Evolutionary conservation across 1,140 invertebrate genomes (phyloP), one percentile per base, ranked within the genome.

Genomic region (Penaeus chinensis): DNA sequence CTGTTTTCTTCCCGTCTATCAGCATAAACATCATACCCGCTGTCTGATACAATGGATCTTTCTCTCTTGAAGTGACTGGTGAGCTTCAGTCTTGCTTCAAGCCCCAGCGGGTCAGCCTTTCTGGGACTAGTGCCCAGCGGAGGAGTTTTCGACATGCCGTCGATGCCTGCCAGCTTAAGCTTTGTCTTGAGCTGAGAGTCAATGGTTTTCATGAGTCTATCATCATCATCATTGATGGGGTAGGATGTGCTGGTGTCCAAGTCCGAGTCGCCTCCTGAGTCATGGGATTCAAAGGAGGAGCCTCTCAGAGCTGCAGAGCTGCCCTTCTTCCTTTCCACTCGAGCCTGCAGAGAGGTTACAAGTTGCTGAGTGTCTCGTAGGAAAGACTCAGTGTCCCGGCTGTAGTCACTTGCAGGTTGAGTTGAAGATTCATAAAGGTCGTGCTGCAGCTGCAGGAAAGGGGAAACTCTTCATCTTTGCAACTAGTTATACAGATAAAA

Each of bases 301-400:
- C 82, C 88, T 47, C 87, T 82, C 42, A 89, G 62, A 7, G 65
- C 71, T 11, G 32, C 20, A 22, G 61, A 47, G 54, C 62, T 66
- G 54, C 69, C 65, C 32, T 54, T 78, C 22, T 69, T 74, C 78
- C 63, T 85, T 22, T 84, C 87, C 66, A 90, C 92, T 61, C 93
- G 90, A 20, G 93, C 92, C 89, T 93, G 93, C 91, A 94, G 93
- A 61, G 93, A 93, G 66, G 93, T 92, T 89, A 94, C 93, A 79
- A 94, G 92, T 90, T 92, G 92, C 90, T 94, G 93, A 65, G 94
- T 94, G 80, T 93, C 93, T 63, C 92, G 92, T 18, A 94, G 90
- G 85, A 93, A 92, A 76, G 92, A 91, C 90, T 94, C 93, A 16
- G 94, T 94, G 84, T 94, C 93, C 37, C 91, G 89, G 90, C 91